phyloP scores from a whole-genome alignment of 2,888 invertebrate genomes.

The Acleris cristana region DNA sequence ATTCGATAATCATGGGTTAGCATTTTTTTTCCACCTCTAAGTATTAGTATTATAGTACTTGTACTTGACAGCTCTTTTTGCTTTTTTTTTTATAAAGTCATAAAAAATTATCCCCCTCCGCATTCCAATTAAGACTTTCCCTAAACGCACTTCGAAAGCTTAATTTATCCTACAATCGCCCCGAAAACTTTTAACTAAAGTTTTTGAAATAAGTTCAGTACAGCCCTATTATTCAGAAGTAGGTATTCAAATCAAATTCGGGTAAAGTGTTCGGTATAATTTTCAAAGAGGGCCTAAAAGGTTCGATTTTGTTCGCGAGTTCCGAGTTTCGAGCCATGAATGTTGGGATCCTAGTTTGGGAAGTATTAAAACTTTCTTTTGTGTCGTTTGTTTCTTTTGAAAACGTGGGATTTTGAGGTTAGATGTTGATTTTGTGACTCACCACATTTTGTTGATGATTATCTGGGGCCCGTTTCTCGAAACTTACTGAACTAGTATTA shows the following conservation, averaged over 20 bases:
- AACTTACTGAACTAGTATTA: too few species aligned
- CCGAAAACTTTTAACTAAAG: conserved; percentile 16
- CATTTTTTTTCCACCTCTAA: too few species aligned
- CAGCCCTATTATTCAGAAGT: conserved; percentile 32
- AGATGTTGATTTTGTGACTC: neutral
- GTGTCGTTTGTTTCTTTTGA: conserved; percentile 10
- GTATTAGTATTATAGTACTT: too few species aligned
- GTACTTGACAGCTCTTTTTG: too few species aligned
- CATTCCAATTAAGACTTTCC: neutral
- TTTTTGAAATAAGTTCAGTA: conserved; percentile 28
- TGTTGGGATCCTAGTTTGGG: conserved; percentile 24
- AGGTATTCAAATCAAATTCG: conserved; percentile 36
- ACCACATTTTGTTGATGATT: too few species aligned
- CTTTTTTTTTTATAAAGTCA: too few species aligned
- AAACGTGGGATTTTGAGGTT: conserved; percentile 2
- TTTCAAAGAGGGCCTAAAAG: conserved; percentile 32
- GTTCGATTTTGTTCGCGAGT: conserved; percentile 32
- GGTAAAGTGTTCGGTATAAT: conserved; percentile 30
- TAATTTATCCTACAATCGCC: conserved; percentile 12
- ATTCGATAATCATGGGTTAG: too few species aligned
- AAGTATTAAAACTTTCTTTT: conserved; percentile 21
- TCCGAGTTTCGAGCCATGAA: conserved; percentile 13
- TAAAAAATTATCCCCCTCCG: too few species aligned
- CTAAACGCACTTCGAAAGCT: neutral
- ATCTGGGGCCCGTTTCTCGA: too few species aligned